Evolutionary conservation across 64 coral and sea anemone species (phyloP).

Genomic region (Porites australiensis): DNA sequence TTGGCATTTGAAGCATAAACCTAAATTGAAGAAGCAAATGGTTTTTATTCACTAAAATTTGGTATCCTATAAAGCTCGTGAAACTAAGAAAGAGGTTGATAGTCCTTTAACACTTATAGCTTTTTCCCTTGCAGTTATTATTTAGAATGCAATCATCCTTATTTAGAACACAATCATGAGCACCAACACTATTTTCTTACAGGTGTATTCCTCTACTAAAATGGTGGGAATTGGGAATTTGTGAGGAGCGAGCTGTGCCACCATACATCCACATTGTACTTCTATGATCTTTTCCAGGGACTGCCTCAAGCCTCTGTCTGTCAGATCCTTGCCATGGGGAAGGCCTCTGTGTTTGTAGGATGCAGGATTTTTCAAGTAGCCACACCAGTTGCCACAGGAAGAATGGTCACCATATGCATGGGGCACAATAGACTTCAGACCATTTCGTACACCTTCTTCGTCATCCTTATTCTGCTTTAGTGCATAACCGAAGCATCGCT

Average conservation of each 20-base stretch:
- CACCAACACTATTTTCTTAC: slow-evolving; percentile 28
- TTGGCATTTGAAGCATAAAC: background rate
- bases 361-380: slow-evolving; percentile 1
- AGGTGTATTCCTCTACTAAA: slow-evolving; percentile 15
- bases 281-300: background rate
- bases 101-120: background rate
- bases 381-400: slow-evolving; percentile 44
- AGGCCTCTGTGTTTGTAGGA: slow-evolving; percentile 10
- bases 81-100: too few species aligned
- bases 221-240: slow-evolving; percentile 8
- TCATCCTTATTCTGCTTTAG: too few species aligned
- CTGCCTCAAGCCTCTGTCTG: background rate
- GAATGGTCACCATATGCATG: slow-evolving; percentile 65
- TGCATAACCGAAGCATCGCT: too few species aligned
- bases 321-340: slow-evolving; percentile 11
- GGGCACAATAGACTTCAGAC: too few species aligned
- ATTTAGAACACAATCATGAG: background rate
- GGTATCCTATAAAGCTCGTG: too few species aligned
- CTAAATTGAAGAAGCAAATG: too few species aligned
- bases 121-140: slow-evolving; percentile 23
- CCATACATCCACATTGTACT: background rate
- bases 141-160: background rate
- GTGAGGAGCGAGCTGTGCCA: background rate
- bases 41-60: too few species aligned
- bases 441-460: too few species aligned